Evolutionary conservation across 2,797 vertebrate species (phyloP), one percentile per base, ranked within the genome.

Genomic region (Gephyroberyx darwinii): DNA sequence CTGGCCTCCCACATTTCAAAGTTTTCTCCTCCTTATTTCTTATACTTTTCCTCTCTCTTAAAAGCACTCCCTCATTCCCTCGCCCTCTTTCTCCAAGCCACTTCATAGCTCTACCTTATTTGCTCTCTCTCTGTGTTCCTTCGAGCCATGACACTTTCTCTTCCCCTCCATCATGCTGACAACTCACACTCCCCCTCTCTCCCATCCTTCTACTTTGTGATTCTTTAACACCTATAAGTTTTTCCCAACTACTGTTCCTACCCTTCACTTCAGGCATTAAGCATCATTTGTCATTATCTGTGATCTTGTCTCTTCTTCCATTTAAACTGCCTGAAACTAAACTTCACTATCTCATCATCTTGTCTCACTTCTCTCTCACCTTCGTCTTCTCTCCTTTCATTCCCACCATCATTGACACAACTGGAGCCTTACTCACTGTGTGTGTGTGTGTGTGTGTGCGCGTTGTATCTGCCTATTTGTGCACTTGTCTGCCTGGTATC

Each of bases 401-500:
- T 82, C 70, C 45, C 78, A 80, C 86, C 84, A 74, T 84, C 87
- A 85, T 14, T 58, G 71, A 84, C 84, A 86, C 82, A 81, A 73
- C 80, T 78, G 66, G 76, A 84, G 78, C 47, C 65, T 70, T 30
- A 57, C 73, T 80, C 67, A 51, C 37, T 33, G 0, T 52, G 59
- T 70, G 68, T 70, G 52, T 77, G 52, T 57, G 30, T 33, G 39
- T 54, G 10, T 58, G 26, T 35, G 41, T 37, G 43, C 47, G 59
- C 22, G 59, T 12, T 33, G 62, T 12, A 20, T 67, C 48, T 69
- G 73, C 54, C 77, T 78, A 70, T 82, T 61, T 74, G 65, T 65
- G 74, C 79, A 84, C 77, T 71, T 84, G 74, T 77, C 86, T 69
- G 82, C 67, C 83, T 80, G 70, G 69, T 75, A 83, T 92, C 89